phyloP scores from a whole-genome alignment of 37 sponge, comb jelly and placozoan genomes.

The Chondrilla cf. caribensis region DNA sequence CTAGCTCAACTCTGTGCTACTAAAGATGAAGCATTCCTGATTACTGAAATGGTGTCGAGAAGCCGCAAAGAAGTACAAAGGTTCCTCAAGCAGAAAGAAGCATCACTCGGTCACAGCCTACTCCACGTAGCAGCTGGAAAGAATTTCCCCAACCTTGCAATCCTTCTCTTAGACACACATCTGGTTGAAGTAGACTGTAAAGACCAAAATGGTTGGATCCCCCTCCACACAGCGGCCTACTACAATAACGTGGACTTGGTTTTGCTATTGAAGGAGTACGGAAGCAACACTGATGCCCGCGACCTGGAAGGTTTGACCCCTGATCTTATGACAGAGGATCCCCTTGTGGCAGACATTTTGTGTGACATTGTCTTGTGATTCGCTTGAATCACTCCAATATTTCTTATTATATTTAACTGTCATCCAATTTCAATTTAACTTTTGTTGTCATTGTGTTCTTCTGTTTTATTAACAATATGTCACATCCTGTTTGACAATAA shows the following conservation, averaged over 20 bases:
- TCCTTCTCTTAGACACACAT: constrained; percentile 25
- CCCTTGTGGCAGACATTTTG: background rate
- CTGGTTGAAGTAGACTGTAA: constrained; percentile 17
- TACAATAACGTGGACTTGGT: constrained; percentile 52
- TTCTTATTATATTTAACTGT: background rate
- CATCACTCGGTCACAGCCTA: constrained; percentile 15
- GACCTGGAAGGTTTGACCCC: constrained; percentile 9
- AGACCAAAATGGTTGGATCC: constrained; percentile 58
- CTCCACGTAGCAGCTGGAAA: constrained; percentile 68
- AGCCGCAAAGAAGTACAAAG: background rate
- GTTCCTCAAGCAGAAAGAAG: background rate
- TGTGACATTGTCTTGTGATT: background rate
- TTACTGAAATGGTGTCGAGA: background rate
- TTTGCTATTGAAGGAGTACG: constrained; percentile 43
- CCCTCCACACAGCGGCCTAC: constrained; percentile 62
- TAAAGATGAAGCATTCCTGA: background rate
- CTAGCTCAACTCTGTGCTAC: background rate
- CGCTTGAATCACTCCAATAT: background rate
- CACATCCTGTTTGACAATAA: too few species aligned
- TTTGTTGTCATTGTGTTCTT: background rate
- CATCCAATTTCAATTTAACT: background rate
- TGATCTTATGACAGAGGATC: background rate
- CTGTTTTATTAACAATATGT: too few species aligned
- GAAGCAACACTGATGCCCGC: constrained; percentile 8
- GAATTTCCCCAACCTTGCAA: constrained; percentile 56